phyloP scores from a whole-genome alignment of 53 echinoderm and acorn worm genomes.

The Henricia sp. region DNA sequence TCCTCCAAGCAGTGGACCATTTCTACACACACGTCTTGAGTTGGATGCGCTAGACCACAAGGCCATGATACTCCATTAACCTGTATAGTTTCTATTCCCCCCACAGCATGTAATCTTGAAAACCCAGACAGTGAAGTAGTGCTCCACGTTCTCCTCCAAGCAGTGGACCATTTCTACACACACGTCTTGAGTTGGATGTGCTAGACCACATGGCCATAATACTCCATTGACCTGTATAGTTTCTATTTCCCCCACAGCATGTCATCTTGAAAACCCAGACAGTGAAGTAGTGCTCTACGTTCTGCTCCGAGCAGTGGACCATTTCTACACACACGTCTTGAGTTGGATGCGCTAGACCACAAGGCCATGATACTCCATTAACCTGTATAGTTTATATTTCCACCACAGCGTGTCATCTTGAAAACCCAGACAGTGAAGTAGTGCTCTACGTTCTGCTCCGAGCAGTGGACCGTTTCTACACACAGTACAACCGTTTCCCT shows the following conservation, averaged over 20 bases:
- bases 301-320: slow-evolving; percentile 77
- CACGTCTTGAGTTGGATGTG: too few species aligned
- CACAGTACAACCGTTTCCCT: slow-evolving; percentile 91
- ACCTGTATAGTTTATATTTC: too few species aligned
- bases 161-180: slow-evolving; percentile 76
- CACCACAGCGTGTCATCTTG: slow-evolving; percentile 89
- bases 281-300: slow-evolving; percentile 87
- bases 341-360: too few species aligned
- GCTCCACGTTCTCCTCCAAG: slow-evolving; percentile 78
- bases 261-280: slow-evolving; percentile 92
- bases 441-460: slow-evolving; percentile 80
- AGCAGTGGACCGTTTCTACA: slow-evolving; percentile 83
- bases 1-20: too few species aligned
- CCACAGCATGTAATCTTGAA: slow-evolving; percentile 80
- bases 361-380: too few species aligned
- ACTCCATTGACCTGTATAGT: too few species aligned
- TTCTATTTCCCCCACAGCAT: too few species aligned
- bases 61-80: too few species aligned
- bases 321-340: slow-evolving; percentile 82
- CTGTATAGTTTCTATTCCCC: too few species aligned
- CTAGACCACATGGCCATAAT: too few species aligned
- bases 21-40: too few species aligned
- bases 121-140: slow-evolving; percentile 94
- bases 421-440: slow-evolving; percentile 97
- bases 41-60: too few species aligned